phyloP scores from a whole-genome alignment of 2,113 vertebrate genomes.

The Perca flavescens region DNA sequence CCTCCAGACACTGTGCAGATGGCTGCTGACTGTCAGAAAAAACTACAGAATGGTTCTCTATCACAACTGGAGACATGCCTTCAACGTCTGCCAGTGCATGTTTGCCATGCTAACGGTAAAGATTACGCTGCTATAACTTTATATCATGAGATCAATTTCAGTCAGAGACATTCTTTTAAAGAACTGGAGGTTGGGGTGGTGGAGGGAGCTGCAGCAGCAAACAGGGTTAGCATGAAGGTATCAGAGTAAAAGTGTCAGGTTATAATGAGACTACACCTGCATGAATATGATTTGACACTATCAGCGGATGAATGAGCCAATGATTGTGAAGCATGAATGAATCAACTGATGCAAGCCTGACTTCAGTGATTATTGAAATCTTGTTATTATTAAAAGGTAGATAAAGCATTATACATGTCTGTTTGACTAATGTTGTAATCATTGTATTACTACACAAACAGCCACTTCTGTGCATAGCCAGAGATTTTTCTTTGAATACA shows the following conservation, averaged over 20 bases:
- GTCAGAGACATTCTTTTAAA: neutral
- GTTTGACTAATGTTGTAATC: slow-evolving; percentile 5
- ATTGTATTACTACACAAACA: slow-evolving; percentile 28
- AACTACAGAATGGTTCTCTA: slow-evolving; percentile 99
- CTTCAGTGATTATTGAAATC: neutral
- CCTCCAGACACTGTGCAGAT: slow-evolving; percentile 94
- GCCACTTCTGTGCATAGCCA: slow-evolving; percentile 17
- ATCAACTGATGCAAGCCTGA: neutral
- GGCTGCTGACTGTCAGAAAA: slow-evolving; percentile 98
- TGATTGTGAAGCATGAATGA: slow-evolving; percentile 6
- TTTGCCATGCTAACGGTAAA: slow-evolving; percentile 97
- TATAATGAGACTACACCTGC: neutral
- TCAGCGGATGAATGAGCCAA: slow-evolving; percentile 2
- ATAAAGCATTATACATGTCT: slow-evolving; percentile 4
- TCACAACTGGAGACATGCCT: slow-evolving; percentile 99
- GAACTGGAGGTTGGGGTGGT: neutral
- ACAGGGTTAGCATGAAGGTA: neutral
- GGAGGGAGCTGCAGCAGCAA: neutral
- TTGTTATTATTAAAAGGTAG: neutral
- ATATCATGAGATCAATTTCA: neutral
- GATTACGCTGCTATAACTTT: slow-evolving; percentile 11
- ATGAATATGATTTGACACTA: slow-evolving; percentile 9
- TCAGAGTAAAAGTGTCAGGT: neutral
- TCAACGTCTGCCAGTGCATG: slow-evolving; percentile 99
- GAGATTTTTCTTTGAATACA: slow-evolving; percentile 46